Percentiles rank a stretch among this genome's conserved stretches.
Conservation (phyloP, 2,888 invertebrate species). For the Osedax frankpressi region DNA sequence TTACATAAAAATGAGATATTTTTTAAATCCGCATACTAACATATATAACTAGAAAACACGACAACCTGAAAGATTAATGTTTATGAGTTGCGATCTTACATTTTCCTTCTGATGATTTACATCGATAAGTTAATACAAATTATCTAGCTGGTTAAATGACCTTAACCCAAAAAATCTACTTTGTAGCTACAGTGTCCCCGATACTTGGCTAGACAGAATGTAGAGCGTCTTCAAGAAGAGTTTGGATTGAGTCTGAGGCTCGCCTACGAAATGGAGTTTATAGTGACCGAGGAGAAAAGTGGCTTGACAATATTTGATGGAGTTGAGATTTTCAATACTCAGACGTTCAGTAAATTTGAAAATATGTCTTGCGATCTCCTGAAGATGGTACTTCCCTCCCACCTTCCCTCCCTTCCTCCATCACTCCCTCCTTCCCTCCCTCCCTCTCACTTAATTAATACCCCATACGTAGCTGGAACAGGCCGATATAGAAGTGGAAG, state of each 20-base stretch:
- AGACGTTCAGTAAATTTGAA: conserved; percentile 10
- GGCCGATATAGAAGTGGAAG: background rate
- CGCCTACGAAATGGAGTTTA: conserved; percentile 23
- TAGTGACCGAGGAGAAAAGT: background rate
- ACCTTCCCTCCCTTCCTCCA: background rate
- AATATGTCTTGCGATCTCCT: background rate
- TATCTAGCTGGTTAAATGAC: too few species aligned
- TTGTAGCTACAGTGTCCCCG: conserved; percentile 20
- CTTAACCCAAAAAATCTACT: too few species aligned
- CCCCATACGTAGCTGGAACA: background rate
- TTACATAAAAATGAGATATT: too few species aligned
- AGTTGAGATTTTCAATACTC: conserved; percentile 3
- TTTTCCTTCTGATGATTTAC: too few species aligned
- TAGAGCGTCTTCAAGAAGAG: conserved; percentile 17
- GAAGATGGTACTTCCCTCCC: too few species aligned
- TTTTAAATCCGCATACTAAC: too few species aligned
- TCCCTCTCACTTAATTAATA: background rate
- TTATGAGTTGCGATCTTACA: too few species aligned
- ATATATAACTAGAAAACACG: too few species aligned
- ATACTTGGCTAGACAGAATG: conserved; percentile 19
- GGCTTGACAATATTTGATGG: conserved; percentile 17
- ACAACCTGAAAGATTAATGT: too few species aligned
- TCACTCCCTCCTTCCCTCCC: background rate
- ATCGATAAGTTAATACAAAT: too few species aligned
- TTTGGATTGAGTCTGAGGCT: conserved; percentile 16